Evolutionary conservation across 2,797 vertebrate species (phyloP).

Genomic region (Martes flavigula): DNA sequence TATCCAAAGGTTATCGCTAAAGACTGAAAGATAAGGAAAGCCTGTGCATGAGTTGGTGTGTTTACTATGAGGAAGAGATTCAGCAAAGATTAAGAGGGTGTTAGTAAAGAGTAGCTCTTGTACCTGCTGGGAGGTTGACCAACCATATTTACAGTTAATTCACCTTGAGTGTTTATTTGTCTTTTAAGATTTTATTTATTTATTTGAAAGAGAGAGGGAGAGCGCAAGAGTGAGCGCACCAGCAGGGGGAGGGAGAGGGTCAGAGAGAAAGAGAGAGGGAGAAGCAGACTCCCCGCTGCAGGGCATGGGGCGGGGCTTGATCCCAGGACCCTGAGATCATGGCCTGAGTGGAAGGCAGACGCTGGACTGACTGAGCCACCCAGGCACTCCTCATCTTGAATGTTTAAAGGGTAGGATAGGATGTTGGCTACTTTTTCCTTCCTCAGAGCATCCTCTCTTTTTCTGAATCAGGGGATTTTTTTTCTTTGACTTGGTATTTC

Average conservation of each 20-base stretch:
- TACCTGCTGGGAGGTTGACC: background rate
- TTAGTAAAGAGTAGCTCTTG: background rate
- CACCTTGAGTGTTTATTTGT: background rate
- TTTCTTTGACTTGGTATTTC: conserved; percentile 19
- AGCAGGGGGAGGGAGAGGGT: background rate
- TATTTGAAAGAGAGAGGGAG: background rate
- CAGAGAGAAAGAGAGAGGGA: background rate
- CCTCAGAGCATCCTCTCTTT: background rate
- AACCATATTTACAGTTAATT: background rate
- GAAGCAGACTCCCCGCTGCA: background rate
- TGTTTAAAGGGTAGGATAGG: background rate
- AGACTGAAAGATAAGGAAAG: background rate
- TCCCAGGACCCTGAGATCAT: background rate
- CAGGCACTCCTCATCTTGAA: background rate
- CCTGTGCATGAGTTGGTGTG: background rate
- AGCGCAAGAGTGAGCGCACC: accelerated
- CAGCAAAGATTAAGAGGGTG: background rate
- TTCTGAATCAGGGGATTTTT: conserved; percentile 21
- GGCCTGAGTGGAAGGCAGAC: background rate
- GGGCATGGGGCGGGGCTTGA: background rate
- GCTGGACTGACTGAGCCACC: too few species aligned
- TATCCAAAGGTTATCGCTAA: background rate
- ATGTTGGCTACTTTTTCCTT: background rate
- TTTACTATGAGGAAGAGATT: background rate
- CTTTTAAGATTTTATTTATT: background rate